phyloP scores from a whole-genome alignment of 2,113 vertebrate genomes.

The Epinephelus lanceolatus region DNA sequence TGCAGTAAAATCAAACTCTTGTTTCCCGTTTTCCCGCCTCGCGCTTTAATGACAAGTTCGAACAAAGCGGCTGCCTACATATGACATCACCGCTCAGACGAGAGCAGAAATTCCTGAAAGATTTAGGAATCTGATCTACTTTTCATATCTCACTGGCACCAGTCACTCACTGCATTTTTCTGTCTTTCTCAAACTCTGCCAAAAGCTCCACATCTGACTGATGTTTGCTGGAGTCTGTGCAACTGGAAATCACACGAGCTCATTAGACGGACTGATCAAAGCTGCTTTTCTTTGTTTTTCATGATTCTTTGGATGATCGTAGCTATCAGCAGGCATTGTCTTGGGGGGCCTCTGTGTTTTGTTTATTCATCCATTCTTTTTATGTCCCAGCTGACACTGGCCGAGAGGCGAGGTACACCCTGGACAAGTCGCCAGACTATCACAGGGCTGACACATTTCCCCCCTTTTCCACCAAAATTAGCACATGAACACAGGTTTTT shows the following conservation, averaged over 20 bases:
- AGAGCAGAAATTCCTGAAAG: constrained; percentile 8
- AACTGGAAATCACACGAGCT: background rate
- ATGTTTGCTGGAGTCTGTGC: background rate
- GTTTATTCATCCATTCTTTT: too few species aligned
- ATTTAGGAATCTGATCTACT: constrained; percentile 21
- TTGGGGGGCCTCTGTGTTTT: too few species aligned
- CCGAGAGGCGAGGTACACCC: too few species aligned
- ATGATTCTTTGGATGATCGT: too few species aligned
- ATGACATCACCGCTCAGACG: constrained; percentile 11
- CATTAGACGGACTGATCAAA: background rate
- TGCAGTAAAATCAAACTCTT: constrained; percentile 33
- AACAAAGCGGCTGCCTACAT: constrained; percentile 47
- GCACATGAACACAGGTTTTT: too few species aligned
- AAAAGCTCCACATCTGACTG: background rate
- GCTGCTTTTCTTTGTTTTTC: too few species aligned
- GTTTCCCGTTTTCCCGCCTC: background rate
- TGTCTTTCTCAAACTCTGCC: background rate
- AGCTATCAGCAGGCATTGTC: too few species aligned
- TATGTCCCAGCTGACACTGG: too few species aligned
- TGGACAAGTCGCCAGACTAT: too few species aligned
- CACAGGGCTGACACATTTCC: too few species aligned
- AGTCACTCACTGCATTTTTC: background rate
- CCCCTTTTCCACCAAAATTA: too few species aligned
- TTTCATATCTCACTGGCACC: constrained; percentile 1
- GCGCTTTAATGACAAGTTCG: constrained; percentile 46